Conservation (phyloP, 2,797 vertebrate genomes). For the Oryzias dopingdopingensis region DNA sequence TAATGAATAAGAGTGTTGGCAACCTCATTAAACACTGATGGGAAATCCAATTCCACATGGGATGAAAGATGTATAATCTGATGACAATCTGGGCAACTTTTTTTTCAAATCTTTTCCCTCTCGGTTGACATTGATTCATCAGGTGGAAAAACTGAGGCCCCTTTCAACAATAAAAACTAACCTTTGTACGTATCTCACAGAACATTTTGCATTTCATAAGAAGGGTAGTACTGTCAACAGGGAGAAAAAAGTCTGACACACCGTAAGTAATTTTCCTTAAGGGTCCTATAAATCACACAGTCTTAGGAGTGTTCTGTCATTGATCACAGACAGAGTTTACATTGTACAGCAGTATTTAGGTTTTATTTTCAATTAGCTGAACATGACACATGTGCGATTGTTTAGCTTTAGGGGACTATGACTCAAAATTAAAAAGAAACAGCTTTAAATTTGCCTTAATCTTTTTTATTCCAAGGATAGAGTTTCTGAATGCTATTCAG, state of each 20-base stretch:
- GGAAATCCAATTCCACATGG: neutral
- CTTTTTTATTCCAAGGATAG: constrained; percentile 23
- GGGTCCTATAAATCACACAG: constrained; percentile 43
- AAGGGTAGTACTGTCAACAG: constrained; percentile 13
- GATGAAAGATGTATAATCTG: neutral
- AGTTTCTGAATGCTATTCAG: constrained; percentile 17
- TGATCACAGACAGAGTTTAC: constrained; percentile 53
- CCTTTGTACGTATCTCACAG: neutral
- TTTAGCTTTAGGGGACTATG: constrained; percentile 46
- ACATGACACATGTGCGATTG: constrained; percentile 40
- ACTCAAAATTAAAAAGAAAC: constrained; percentile 30
- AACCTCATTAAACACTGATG: constrained; percentile 4
- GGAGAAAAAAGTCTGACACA: constrained; percentile 32
- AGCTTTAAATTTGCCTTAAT: constrained; percentile 39
- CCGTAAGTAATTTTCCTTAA: constrained; percentile 45
- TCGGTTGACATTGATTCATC: constrained; percentile 12
- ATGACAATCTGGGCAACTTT: neutral
- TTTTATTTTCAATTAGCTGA: constrained; percentile 45
- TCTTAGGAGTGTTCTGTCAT: constrained; percentile 30
- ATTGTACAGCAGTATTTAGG: constrained; percentile 47
- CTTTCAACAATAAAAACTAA: constrained; percentile 1
- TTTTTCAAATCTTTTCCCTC: neutral
- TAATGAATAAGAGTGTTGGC: constrained; percentile 1
- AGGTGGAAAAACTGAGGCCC: constrained; percentile 7
- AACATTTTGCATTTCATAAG: constrained; percentile 33